A percentile compares a stretch with the other conserved stretches of the same genome.
These are phyloP conservation scores for Cyprinodon brontotheroides DNA, from an alignment of 2,113 vertebrate genomes.

Conservation along the genomic window DNA sequence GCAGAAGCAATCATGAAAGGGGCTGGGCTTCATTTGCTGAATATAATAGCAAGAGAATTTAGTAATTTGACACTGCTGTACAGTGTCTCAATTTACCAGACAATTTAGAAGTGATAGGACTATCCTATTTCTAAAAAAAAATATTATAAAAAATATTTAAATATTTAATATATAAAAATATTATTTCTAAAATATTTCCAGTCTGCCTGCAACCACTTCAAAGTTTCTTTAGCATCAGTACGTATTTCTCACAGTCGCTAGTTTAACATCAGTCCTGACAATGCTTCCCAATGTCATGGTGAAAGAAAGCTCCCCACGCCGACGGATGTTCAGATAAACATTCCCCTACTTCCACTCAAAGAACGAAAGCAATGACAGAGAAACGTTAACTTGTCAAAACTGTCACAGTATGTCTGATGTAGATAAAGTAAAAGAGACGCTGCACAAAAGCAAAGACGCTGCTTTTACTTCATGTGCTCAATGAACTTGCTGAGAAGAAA, in stretches of 20 bases:
- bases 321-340: slow-evolving; percentile 25
- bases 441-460: slow-evolving; percentile 17
- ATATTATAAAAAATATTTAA: too few relatives aligned
- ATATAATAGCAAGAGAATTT: too few relatives aligned
- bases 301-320: slow-evolving; percentile 28
- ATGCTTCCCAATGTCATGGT: slow-evolving; percentile 26
- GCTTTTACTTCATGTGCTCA: slow-evolving; percentile 5
- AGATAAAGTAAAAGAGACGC: slow-evolving; percentile 28
- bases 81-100: too few relatives aligned
- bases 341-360: slow-evolving; percentile 28
- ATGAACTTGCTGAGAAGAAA: slow-evolving; percentile 13
- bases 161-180: too few relatives aligned
- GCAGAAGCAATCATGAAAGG: too few relatives aligned
- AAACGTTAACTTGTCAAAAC: slow-evolving; percentile 58
- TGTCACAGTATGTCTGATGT: slow-evolving; percentile 31
- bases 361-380: slow-evolving; percentile 38
- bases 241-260: slow-evolving; percentile 33
- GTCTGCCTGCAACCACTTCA: slow-evolving; percentile 50
- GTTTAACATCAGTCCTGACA: slow-evolving; percentile 39
- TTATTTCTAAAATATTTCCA: slow-evolving; percentile 66
- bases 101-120: too few relatives aligned
- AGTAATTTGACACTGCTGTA: too few relatives aligned
- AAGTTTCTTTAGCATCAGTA: slow-evolving; percentile 37
- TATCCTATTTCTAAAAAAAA: too few relatives aligned
- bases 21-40: too few relatives aligned